Evolutionary conservation across 2,888 invertebrate genomes (phyloP), one percentile per base, ranked within the genome.

Genomic region (Imbricaverruca yamaguchii): DNA sequence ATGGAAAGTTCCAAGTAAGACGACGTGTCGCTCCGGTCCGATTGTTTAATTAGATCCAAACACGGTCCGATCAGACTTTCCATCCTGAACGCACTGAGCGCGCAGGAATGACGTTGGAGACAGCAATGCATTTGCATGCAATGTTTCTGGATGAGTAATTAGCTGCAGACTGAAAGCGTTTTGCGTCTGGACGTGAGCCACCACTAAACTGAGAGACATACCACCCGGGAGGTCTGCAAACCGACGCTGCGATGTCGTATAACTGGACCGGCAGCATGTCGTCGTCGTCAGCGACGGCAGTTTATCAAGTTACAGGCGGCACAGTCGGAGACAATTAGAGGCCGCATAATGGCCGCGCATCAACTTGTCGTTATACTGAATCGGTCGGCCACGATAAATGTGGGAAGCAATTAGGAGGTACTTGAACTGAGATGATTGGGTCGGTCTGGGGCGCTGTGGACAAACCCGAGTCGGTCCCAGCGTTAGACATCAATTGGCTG

Each of bases 301-400:
- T 74, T 10, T 55, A 74, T 55, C 74, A 74, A 74, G 74, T 74
- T 55, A 55, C 74, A 21, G 74, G 53, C 74, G 53, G 13, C 74
- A 4, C 74, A 55, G 74, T 74, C 23, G 74, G 74, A 53, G 74
- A 74, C 74, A 74, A 74, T 74, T 74, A 74, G 55, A 53, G 74
- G 53, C 74, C 74, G 53, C 74, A 74, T 74, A 74, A 74, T 74
- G 74, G 74, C 18, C 74, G 74, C 74, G 21, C 74, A 74, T 74
- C 74, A 74, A n/a, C 53, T 74, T 21, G 74, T 21, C 74, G 74
- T 74, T 74, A 74, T 74, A 53, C 55, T 21, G 74, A 55, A 53
- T 55, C 74, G 74, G 74, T 39, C 74, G 21, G 55, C 21, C 53
- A 21, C 55, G 74, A 74, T 74, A 53, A 74, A 74, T 74, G 74